Base-by-base conservation (phyloP, 1,140 invertebrate species). In the Aethina tumida region DNA sequence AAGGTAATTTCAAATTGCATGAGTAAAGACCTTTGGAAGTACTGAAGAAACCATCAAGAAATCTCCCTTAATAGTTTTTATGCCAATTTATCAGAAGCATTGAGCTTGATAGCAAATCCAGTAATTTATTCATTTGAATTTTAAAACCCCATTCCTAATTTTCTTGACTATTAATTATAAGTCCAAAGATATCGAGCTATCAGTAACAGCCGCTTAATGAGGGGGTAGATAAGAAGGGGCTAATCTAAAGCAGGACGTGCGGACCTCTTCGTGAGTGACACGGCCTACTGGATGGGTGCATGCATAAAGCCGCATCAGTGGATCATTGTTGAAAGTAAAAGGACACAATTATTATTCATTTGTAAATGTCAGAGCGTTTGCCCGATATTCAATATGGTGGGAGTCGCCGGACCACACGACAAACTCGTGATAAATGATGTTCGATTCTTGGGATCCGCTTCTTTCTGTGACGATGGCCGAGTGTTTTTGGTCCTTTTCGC, bases 321-420 rank as follows among this genome's bases (percentile, higher is more conserved):
- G n/a, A 37, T 29, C 25, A 53, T 53, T 56, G 53, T 56, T 44
- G 50, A 53, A 54, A 54, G 53, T 50, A 54, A 56, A 56, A 56
- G 53, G 51, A 56, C 53, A 56, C 52, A 53, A 56, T 56, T 54
- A 56, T 56, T 56, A 56, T 56, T 56, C 53, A 56, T 56, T 56
- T 56, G 53, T 56, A 54, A 56, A 56, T 56, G 53, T 56, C 53
- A 56, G 41, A 46, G 40, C 24, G 9, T 41, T 40, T 50, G 53
- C 41, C 50, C 53, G 49, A 56, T 54, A 56, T 56, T 56, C 51
- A 56, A 56, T 56, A 56, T 54, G 53, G 53, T 56, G 46, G 53
- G 53, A 52, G 52, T 52, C 42, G 35, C 36, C 47, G 49, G 46
- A 51, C 49, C 53, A 56, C 52, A 56, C 53, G 53, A 56, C 49